phyloP scores from a whole-genome alignment of 2,797 vertebrate genomes.

The Natrix natrix region DNA sequence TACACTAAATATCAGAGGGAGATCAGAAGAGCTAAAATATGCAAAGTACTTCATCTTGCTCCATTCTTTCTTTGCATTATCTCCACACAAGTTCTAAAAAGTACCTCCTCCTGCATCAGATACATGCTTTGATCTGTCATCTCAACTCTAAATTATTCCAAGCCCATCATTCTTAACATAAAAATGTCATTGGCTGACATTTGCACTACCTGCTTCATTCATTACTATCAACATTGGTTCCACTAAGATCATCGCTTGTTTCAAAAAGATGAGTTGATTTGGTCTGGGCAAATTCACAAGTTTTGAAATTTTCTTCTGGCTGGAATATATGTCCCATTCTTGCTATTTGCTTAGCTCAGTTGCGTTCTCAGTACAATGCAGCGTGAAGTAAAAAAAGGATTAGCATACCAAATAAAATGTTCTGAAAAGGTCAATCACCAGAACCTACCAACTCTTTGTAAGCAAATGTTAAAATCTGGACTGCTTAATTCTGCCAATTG shows the following conservation, averaged over 20 bases:
- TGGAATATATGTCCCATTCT: not conserved
- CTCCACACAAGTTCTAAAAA: not conserved
- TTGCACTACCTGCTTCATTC: not conserved
- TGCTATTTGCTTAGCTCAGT: constrained; percentile 21
- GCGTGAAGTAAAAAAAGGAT: constrained; percentile 20
- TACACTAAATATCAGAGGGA: not conserved
- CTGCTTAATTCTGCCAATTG: constrained; percentile 7
- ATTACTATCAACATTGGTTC: not conserved
- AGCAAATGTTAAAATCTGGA: not conserved
- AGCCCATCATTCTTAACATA: not conserved
- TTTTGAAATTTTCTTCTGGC: not conserved
- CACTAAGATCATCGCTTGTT: not conserved
- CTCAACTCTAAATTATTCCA: not conserved
- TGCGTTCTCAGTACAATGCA: not conserved
- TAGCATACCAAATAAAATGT: constrained; percentile 25
- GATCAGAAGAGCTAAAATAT: not conserved
- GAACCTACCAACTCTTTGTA: not conserved
- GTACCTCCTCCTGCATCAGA: too few relatives aligned
- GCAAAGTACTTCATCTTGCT: not conserved
- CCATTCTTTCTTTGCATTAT: not conserved
- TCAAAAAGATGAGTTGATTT: not conserved
- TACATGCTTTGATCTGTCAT: not conserved
- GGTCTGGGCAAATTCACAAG: not conserved
- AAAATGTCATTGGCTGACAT: not conserved
- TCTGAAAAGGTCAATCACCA: not conserved